phyloP scores from a whole-genome alignment of 2,888 invertebrate genomes.

The Nephrotoma appendiculata region DNA sequence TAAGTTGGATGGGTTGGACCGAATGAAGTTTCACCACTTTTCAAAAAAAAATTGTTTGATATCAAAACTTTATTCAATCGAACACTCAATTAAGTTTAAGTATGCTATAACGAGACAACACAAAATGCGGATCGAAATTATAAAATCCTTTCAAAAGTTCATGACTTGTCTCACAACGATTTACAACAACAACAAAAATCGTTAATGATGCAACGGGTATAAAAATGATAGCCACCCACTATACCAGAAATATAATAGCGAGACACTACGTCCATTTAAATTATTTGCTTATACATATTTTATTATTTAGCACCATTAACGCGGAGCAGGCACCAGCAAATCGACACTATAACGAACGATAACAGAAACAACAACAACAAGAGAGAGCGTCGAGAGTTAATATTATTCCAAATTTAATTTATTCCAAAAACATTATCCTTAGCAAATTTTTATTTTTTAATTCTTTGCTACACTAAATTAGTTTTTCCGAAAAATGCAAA shows the following conservation, averaged over 20 bases:
- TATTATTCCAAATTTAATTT: neutral
- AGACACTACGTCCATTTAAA: neutral
- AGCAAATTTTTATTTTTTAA: neutral
- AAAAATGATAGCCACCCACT: neutral
- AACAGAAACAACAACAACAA: neutral
- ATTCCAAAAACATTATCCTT: neutral
- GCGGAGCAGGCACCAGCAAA: neutral
- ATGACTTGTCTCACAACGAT: neutral
- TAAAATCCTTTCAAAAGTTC: neutral
- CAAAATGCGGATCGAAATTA: no score
- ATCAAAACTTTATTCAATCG: no score
- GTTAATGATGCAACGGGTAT: neutral
- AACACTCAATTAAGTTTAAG: no score
- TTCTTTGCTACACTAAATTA: neutral
- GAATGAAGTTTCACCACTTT: no score
- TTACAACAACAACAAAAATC: neutral
- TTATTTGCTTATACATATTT: neutral
- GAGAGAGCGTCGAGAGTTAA: neutral
- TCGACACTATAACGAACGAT: neutral
- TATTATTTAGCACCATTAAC: neutral
- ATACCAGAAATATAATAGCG: neutral
- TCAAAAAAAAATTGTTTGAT: no score
- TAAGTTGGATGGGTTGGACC: no score
- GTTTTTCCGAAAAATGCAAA: neutral
- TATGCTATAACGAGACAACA: no score